Evolutionary conservation across 2,113 vertebrate species (phyloP), one percentile per base, ranked within the genome.

Genomic region (Antigone vipio): DNA sequence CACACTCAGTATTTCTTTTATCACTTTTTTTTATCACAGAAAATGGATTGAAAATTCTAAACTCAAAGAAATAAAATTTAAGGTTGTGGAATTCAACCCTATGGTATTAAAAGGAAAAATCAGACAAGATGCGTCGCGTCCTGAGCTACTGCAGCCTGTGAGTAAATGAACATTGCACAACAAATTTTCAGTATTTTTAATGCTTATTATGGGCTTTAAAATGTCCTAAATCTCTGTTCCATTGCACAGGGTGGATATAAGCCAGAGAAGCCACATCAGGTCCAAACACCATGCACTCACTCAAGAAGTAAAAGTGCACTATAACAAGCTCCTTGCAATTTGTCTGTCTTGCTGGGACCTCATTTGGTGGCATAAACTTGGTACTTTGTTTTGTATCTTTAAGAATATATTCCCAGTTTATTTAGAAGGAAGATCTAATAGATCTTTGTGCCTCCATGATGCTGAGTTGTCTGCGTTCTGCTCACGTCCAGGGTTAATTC

Each of bases 101-200:
- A 98, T 98, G 98, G 98, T 99, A 35, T 98, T 99, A 21, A 98
- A 97, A 96, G 99, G 99, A 82, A 99, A 99, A 98, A 99, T 99
- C 90, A 99, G 99, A 94, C 99, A 98, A 27, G 99, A 99, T 85
- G 98, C 99, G 1, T 97, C 99, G 2, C 98, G 99, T 55, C 99
- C 99, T 11, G 99, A 99, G n/a, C 96, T 99, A 49, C 97, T 99
- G 24, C 99, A 99, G 82, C 99, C 99, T 44, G 99, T 99, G 96
- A 99, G 99, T 98, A 92, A 59, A 67, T 62, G 42, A 64, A 77
- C 1, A 15, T 7, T 3, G 10, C 4, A 1, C 22, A 55, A 67
- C 3, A 66, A 49, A n/a, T 40, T 72, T n/a, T 59, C 17, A 44
- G 40, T 9, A 17, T 15, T 84, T 90, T 82, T 45, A 40, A 20